Evolutionary conservation across 1,140 invertebrate genomes (phyloP).

Genomic region (Drosophila tropicalis): DNA sequence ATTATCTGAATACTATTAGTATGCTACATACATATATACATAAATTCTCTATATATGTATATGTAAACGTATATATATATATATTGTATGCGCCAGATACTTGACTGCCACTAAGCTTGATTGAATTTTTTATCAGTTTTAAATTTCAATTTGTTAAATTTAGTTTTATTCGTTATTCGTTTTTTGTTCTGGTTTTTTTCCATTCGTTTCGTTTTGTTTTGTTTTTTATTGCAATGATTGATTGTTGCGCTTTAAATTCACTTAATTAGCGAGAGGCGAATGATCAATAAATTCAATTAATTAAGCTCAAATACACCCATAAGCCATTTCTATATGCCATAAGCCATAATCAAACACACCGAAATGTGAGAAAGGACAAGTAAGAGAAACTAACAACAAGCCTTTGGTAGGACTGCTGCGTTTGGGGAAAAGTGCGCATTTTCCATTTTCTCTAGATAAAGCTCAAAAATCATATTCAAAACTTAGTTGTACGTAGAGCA

Average conservation of each 20-base stretch:
- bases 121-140: constrained; percentile 24
- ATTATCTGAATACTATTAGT: constrained; percentile 28
- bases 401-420: background rate
- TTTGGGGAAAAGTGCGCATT: background rate
- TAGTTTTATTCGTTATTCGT: constrained; percentile 14
- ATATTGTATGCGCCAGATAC: constrained; percentile 66
- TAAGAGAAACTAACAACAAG: background rate
- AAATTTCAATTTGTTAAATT: constrained; percentile 41
- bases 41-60: constrained; percentile 35
- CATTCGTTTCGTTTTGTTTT: constrained; percentile 43
- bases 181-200: constrained; percentile 24
- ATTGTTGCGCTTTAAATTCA: constrained; percentile 78
- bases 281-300: constrained; percentile 46
- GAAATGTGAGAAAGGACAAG: background rate
- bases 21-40: constrained; percentile 37
- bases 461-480: background rate
- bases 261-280: constrained; percentile 75
- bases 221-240: constrained; percentile 41
- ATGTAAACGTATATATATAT: constrained; percentile 38
- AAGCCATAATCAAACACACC: constrained; percentile 15
- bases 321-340: constrained; percentile 3
- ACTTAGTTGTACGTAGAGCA: constrained; percentile 8
- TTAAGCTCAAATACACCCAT: constrained; percentile 12
- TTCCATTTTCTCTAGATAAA: background rate
- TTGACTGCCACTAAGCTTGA: constrained; percentile 77